A percentile compares a stretch with the other conserved stretches of the same genome.
phyloP scores from a whole-genome alignment of 2,113 vertebrate genomes.

The Tor tambroides region DNA sequence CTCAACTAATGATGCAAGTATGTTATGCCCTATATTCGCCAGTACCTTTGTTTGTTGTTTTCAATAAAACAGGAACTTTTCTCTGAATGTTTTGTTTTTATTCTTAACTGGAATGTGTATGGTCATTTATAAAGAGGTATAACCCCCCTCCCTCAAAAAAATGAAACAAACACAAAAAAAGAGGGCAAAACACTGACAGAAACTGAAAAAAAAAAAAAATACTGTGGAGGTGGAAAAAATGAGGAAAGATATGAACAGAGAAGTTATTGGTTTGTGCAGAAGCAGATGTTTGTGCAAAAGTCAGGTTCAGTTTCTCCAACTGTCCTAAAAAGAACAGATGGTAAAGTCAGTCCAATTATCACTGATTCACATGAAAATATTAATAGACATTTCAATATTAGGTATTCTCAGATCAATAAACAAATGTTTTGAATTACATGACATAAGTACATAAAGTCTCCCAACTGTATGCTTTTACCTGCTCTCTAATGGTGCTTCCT shows the following conservation, averaged over 20 bases:
- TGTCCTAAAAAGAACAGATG: slow-evolving; percentile 57
- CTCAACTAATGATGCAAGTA: slow-evolving; percentile 3
- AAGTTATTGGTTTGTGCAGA: slow-evolving; percentile 64
- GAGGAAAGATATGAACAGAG: not conserved
- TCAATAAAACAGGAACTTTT: slow-evolving; percentile 9
- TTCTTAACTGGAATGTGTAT: slow-evolving; percentile 53
- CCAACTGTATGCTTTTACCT: not conserved
- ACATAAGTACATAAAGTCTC: not conserved
- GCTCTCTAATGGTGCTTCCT: slow-evolving; percentile 13
- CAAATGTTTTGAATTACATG: not conserved
- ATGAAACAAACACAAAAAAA: not conserved
- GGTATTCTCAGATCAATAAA: not conserved
- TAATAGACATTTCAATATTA: not conserved
- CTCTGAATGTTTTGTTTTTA: slow-evolving; percentile 27
- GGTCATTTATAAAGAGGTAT: not conserved
- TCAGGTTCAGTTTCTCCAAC: slow-evolving; percentile 51
- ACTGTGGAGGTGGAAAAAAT: slow-evolving; percentile 24
- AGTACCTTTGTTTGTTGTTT: not conserved
- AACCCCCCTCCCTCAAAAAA: slow-evolving; percentile 16
- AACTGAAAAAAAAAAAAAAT: not conserved
- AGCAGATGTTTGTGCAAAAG: slow-evolving; percentile 67
- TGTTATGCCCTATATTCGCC: not conserved
- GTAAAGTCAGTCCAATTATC: not conserved
- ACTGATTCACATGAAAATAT: not conserved
- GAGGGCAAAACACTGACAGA: slow-evolving; percentile 40